These are phyloP conservation scores for Brachionus asplanchnoidis DNA, from an alignment of 1,140 invertebrate genomes.

Conservation along the genomic window DNA sequence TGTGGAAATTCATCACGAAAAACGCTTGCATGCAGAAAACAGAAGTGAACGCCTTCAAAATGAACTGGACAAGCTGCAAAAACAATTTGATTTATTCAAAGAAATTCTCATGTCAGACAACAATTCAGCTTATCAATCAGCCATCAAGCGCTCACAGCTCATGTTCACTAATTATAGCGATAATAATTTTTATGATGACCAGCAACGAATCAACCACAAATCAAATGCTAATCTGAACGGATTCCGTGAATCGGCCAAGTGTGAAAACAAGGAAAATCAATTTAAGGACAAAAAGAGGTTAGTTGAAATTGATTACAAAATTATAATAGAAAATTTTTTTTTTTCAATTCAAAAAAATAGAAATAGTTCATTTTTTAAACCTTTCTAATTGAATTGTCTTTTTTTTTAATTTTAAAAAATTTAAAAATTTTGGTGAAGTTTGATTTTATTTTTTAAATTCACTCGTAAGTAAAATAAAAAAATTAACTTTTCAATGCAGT, in stretches of 20 bases:
- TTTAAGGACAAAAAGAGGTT: background rate
- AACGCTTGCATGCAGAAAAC: conserved; percentile 20
- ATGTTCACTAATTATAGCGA: background rate
- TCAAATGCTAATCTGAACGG: background rate
- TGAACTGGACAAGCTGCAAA: conserved; percentile 18
- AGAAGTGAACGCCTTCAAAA: conserved; percentile 23
- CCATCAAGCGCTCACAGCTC: background rate
- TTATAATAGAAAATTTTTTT: too few relatives aligned
- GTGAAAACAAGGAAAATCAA: background rate
- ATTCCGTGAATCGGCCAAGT: background rate
- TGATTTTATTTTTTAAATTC: too few relatives aligned
- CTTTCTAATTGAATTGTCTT: too few relatives aligned
- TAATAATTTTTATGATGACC: background rate
- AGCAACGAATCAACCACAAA: background rate
- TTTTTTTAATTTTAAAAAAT: too few relatives aligned
- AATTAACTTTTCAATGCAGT: too few relatives aligned
- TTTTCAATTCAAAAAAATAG: too few relatives aligned
- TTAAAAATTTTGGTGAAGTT: too few relatives aligned
- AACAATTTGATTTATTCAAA: conserved; percentile 37
- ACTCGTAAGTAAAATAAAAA: too few relatives aligned
- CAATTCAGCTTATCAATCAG: background rate
- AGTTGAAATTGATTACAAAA: background rate
- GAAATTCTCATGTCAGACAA: conserved; percentile 1
- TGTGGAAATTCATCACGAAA: conserved; percentile 33
- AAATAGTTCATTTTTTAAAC: too few relatives aligned